Base-by-base conservation (phyloP, 1,140 invertebrate genomes). In the Bathynomus jamesi region DNA sequence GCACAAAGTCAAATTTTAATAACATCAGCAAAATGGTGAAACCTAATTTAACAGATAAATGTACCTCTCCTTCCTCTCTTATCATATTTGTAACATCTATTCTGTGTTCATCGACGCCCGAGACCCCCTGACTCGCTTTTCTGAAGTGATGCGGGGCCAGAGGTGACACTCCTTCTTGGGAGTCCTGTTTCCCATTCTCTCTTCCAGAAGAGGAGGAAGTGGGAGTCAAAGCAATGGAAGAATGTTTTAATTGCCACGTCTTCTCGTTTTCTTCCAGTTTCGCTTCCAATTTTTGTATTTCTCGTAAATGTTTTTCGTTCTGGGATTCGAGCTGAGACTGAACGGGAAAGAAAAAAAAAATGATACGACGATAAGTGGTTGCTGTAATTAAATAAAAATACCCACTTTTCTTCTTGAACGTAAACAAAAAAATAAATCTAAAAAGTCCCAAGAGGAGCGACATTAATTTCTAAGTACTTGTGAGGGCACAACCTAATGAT, bases 61-160 rank as follows among this genome's bases (percentile, higher is more conserved):
- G 5, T 10, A 76, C 75, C 72, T 76, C 75, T 28, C 75, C 75
- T 61, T 73, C 75, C 28, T 73, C 75, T 32, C 75, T 40, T 29
- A 76, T 71, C 75, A 76, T 76, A 30, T 73, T 76, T 10, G 75
- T 61, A 63, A 76, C 69, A 46, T 76, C 75, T 28, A 76, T 73
- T 30, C 72, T 73, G 10, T 64, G 66, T 28, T 76, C 75, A 11
- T 76, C 75, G 28, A 32, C 69, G 13, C 71, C 67, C 29, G 67
- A 68, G n/a, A 46, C 46, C 13, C 67, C 17, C 61, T 66, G 69
- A 53, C 40, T 53, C 2, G 40, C 21, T 53, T 53, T 53, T 5
- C 40, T 53, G 5, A 21, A 17, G 40, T 53, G 40, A 53, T 53
- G 40, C 1, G 40, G 11, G 13, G 40, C 40, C 13, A 53, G 40